Conservation (phyloP, 1,140 invertebrate genomes). For the Lepidurus packardi region DNA sequence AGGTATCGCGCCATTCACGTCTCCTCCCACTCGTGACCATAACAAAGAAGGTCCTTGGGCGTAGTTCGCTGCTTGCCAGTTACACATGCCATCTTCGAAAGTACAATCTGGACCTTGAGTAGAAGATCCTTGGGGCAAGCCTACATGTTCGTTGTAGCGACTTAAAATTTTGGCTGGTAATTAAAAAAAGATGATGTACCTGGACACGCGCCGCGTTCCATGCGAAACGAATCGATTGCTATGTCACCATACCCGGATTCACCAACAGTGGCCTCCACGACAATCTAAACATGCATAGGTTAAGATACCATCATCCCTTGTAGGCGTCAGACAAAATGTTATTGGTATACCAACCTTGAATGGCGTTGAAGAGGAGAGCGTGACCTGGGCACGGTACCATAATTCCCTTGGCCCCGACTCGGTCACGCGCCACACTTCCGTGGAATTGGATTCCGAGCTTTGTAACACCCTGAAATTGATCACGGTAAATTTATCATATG, state of each 20-base stretch:
- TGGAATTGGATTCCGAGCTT: not conserved
- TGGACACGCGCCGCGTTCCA: slow-evolving; percentile 31
- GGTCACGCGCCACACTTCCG: slow-evolving; percentile 28
- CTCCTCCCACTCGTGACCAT: slow-evolving; percentile 16
- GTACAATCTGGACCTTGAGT: slow-evolving; percentile 30
- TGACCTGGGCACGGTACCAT: slow-evolving; percentile 33
- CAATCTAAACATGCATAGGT: slow-evolving; percentile 21
- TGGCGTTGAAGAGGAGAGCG: slow-evolving; percentile 25
- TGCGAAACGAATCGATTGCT: slow-evolving; percentile 31
- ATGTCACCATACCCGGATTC: slow-evolving; percentile 33
- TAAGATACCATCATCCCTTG: not conserved
- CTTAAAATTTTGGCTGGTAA: not conserved
- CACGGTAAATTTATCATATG: not conserved
- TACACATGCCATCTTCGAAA: slow-evolving; percentile 31
- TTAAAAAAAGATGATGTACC: slow-evolving; percentile 23
- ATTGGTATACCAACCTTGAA: slow-evolving; percentile 28
- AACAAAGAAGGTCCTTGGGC: slow-evolving; percentile 26
- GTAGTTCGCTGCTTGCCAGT: slow-evolving; percentile 30
- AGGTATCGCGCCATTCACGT: slow-evolving; percentile 20
- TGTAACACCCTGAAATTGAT: not conserved
- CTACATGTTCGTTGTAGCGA: slow-evolving; percentile 10
- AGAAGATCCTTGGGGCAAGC: slow-evolving; percentile 29
- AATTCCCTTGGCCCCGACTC: slow-evolving; percentile 21
- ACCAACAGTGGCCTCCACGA: slow-evolving; percentile 30
- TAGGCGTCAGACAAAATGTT: not conserved